Base-by-base conservation (phyloP, 1,140 invertebrate species). In the Drosophila trapezifrons region DNA sequence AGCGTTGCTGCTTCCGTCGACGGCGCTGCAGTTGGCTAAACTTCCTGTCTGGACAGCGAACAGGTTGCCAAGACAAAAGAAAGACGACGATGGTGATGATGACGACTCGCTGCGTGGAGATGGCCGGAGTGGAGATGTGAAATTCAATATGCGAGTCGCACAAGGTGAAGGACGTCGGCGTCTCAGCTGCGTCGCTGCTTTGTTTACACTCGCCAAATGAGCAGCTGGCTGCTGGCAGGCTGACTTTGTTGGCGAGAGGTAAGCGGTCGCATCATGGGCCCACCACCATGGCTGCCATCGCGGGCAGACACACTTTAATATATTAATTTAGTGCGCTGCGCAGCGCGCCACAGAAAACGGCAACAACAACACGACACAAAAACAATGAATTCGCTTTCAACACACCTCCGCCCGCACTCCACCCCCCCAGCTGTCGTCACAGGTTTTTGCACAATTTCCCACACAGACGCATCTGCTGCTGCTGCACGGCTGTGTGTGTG, bases 391-490 rank as follows among this genome's bases (percentile, higher is more conserved):
- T 38, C 70, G 62, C 70, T 76, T 79, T 80, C 75, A 80, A 80
- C 73, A 81, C 58, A 55, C 42, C 32, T 32, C 27, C 42, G 15
- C 38, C 55, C 32, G 49, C 51, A 37, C 29, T 52, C 59, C 42
- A 37, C 42, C 38, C 45, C n/a, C 49, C 20, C 29, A 69, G 52
- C 66, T 74, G 69, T 74, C 83, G 83, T 87, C 79, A 89, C 83
- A 87, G 46, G 75, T 82, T 87, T 89, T 89, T 87, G 83, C 83
- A 86, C 83, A 86, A 89, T 89, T 79, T 75, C 78, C 49, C 66
- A 60, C 59, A 56, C 57, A 58, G 55, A 67, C 57, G 51, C 62
- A 60, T 43, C 40, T 45, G 20, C 52, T 47, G 49, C 57, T 47
- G 51, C 57, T 66, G 69, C 72, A 71, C 67, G 40, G 15, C 32